Evolutionary conservation across 2,888 invertebrate genomes (phyloP).

Genomic region (Himalopsyche anomala): DNA sequence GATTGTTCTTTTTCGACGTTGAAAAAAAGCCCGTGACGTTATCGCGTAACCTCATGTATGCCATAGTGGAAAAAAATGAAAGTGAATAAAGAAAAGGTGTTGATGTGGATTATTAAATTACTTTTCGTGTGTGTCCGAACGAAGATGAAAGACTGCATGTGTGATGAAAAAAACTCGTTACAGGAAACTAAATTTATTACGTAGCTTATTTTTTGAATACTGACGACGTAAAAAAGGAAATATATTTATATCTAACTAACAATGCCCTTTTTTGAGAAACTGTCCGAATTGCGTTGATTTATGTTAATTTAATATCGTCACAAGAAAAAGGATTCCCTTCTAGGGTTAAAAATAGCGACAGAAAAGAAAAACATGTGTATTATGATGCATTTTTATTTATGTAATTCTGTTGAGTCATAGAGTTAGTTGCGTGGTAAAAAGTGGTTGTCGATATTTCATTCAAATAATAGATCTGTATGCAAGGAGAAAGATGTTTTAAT

Average conservation of each 20-base stretch:
- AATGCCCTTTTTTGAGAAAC: constrained; percentile 5
- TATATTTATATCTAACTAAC: neutral
- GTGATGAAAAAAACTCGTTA: constrained; percentile 26
- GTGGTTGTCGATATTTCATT: neutral
- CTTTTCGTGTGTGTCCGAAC: constrained; percentile 31
- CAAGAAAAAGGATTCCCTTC: neutral
- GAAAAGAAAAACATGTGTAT: neutral
- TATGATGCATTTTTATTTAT: neutral
- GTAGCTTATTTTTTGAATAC: constrained; percentile 17
- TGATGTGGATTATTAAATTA: constrained; percentile 34
- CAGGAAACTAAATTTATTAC: constrained; percentile 19
- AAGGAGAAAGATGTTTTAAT: too few relatives aligned
- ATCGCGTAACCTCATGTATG: neutral
- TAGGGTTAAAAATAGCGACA: too few relatives aligned
- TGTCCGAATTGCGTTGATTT: neutral
- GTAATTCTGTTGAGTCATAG: too few relatives aligned
- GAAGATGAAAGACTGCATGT: constrained; percentile 27
- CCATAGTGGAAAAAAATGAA: constrained; percentile 11
- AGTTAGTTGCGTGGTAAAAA: too few relatives aligned
- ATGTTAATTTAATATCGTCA: constrained; percentile 13
- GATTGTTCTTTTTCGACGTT: constrained; percentile 44
- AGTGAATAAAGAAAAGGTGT: constrained; percentile 34
- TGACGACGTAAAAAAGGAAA: neutral
- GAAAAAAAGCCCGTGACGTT: constrained; percentile 12
- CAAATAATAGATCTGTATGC: neutral